Conservation (phyloP, 2,113 vertebrate species). For the Butorides virescens region DNA sequence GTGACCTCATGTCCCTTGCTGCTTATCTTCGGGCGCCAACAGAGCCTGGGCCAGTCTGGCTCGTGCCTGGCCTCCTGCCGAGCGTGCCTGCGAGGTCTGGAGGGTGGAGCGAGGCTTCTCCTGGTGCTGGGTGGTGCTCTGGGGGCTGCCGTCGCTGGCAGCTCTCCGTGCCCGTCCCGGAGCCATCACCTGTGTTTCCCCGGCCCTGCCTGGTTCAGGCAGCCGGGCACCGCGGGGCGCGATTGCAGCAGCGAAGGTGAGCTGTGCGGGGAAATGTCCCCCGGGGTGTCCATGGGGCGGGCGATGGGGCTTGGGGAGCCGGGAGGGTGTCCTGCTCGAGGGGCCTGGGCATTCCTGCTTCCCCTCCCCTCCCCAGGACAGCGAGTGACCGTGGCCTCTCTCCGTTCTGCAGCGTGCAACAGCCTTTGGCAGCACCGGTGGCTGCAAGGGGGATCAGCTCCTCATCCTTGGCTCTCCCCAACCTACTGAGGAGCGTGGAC, state of each 20-base stretch:
- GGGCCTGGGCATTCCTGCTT: neutral
- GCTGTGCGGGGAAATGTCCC: neutral
- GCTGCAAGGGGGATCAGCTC: neutral
- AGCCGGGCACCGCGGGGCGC: too few species aligned
- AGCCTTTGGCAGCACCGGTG: neutral
- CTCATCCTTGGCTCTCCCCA: neutral
- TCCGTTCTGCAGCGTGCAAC: neutral
- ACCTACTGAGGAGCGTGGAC: accelerated
- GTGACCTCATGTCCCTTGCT: neutral
- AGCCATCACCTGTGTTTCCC: too few species aligned
- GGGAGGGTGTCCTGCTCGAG: neutral
- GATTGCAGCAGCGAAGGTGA: neutral
- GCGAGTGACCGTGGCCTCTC: neutral
- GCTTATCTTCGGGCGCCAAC: accelerated
- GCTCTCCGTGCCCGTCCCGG: too few species aligned
- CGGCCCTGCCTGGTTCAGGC: too few species aligned
- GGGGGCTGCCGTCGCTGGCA: too few species aligned
- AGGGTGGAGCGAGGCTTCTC: neutral
- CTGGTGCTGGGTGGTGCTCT: neutral
- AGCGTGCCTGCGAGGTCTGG: neutral
- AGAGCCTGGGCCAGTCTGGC: neutral
- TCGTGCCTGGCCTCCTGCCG: neutral
- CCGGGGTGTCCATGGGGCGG: neutral
- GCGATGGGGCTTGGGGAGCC: neutral
- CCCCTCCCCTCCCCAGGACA: too few species aligned